Conservation (phyloP, 1,140 invertebrate species). For the Drosophila kurseongensis region DNA sequence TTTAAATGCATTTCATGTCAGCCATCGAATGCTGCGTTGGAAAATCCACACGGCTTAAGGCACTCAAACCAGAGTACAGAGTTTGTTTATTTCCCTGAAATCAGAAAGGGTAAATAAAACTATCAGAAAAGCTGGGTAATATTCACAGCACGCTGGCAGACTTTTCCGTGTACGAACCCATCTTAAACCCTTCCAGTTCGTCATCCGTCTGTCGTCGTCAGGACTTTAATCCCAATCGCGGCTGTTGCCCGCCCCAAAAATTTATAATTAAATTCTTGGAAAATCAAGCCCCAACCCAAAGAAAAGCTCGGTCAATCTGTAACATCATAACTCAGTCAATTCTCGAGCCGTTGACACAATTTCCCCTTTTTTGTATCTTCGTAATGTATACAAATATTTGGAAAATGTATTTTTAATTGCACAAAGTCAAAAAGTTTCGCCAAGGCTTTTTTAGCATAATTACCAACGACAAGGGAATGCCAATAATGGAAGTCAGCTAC, state of each 20-base stretch:
- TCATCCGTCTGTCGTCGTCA: constrained; percentile 6
- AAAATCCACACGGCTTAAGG: constrained; percentile 52
- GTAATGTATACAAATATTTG: constrained; percentile 70
- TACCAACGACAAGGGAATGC: constrained; percentile 37
- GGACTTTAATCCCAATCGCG: constrained; percentile 3
- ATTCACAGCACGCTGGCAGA: neutral
- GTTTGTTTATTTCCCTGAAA: neutral
- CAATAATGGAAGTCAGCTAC: constrained; percentile 35
- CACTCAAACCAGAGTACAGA: constrained; percentile 2
- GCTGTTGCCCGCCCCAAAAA: constrained; percentile 21
- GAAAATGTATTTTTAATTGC: constrained; percentile 80
- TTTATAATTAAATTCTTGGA: constrained; percentile 66
- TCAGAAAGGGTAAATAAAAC: neutral
- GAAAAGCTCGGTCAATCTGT: constrained; percentile 28
- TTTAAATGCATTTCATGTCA: constrained; percentile 61
- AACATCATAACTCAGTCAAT: constrained; percentile 19
- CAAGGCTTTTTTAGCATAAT: constrained; percentile 69
- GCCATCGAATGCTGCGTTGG: constrained; percentile 18
- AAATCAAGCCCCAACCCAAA: constrained; percentile 32
- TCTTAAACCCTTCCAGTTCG: neutral
- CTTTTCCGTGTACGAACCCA: neutral
- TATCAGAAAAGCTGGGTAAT: constrained; percentile 9
- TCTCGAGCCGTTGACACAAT: constrained; percentile 34
- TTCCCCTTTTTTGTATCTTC: constrained; percentile 30
- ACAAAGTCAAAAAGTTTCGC: constrained; percentile 73